Conservation (phyloP, 2,113 vertebrate species). For the Zeus faber region DNA sequence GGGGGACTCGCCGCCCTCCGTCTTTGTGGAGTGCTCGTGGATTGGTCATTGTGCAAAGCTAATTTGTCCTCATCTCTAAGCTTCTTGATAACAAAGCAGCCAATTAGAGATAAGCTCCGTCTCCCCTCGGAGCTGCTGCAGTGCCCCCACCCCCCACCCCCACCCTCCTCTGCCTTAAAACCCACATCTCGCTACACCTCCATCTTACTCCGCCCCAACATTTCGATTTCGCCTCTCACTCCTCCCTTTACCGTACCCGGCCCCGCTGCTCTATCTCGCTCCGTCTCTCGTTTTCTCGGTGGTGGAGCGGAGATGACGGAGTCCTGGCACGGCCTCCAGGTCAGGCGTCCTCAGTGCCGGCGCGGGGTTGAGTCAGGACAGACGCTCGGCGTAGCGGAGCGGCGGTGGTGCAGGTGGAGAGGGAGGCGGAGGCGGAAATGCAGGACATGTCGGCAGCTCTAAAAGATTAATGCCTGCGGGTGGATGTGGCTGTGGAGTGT, state of each 20-base stretch:
- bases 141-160: conserved; percentile 44
- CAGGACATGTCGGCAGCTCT: conserved; percentile 59
- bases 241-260: conserved; percentile 4
- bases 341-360: conserved; percentile 67
- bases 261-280: conserved; percentile 9
- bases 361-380: conserved; percentile 53
- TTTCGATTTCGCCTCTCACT: background rate
- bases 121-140: conserved; percentile 58
- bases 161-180: conserved; percentile 22
- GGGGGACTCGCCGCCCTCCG: too few species aligned
- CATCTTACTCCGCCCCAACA: conserved; percentile 25
- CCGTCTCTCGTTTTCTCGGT: conserved; percentile 18
- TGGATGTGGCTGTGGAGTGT: conserved; percentile 45
- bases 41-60: conserved; percentile 68
- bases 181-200: conserved; percentile 30
- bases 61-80: conserved; percentile 72
- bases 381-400: conserved; percentile 42
- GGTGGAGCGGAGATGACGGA: conserved; percentile 50
- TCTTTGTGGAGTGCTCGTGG: conserved; percentile 32
- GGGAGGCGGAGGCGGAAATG: conserved; percentile 60
- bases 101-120: conserved; percentile 76
- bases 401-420: conserved; percentile 63
- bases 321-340: conserved; percentile 68
- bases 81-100: conserved; percentile 73
- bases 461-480: conserved; percentile 68